A percentile compares a stretch with the other conserved stretches of the same genome.
These are phyloP conservation scores for Eumacrocentrus americanus DNA, from an alignment of 2,888 invertebrate species.

Conservation along the genomic window DNA sequence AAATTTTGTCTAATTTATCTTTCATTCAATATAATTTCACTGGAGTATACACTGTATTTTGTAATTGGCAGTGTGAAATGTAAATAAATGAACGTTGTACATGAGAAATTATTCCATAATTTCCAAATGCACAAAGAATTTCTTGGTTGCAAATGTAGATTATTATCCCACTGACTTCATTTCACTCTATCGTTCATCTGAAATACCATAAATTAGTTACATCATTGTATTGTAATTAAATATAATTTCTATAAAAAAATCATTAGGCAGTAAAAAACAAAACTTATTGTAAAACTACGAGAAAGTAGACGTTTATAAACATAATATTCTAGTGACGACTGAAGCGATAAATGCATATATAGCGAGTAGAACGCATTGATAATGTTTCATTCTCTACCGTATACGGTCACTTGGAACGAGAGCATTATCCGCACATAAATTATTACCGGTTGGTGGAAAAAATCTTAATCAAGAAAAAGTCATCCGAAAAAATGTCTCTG, in stretches of 20 bases:
- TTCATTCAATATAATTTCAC: conserved; percentile 4
- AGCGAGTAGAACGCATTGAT: neutral
- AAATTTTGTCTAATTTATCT: neutral
- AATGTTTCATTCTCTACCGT: neutral
- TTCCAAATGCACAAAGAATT: neutral
- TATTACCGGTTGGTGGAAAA: neutral
- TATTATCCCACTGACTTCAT: neutral
- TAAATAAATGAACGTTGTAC: conserved; percentile 1
- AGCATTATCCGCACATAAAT: neutral
- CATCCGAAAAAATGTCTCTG: too few relatives aligned
- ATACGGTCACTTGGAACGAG: neutral
- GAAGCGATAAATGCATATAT: neutral
- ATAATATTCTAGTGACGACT: neutral
- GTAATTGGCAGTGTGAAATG: conserved; percentile 8
- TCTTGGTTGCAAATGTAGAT: neutral
- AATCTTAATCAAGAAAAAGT: neutral
- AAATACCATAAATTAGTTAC: neutral
- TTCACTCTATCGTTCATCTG: neutral
- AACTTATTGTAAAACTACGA: conserved; percentile 1
- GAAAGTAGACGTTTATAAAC: too few relatives aligned
- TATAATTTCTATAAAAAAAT: neutral
- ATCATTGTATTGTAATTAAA: neutral
- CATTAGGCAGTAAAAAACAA: neutral
- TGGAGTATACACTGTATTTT: conserved; percentile 6
- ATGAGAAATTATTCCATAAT: neutral